phyloP scores from a whole-genome alignment of 1,140 invertebrate species.

The Diabrotica virgifera region DNA sequence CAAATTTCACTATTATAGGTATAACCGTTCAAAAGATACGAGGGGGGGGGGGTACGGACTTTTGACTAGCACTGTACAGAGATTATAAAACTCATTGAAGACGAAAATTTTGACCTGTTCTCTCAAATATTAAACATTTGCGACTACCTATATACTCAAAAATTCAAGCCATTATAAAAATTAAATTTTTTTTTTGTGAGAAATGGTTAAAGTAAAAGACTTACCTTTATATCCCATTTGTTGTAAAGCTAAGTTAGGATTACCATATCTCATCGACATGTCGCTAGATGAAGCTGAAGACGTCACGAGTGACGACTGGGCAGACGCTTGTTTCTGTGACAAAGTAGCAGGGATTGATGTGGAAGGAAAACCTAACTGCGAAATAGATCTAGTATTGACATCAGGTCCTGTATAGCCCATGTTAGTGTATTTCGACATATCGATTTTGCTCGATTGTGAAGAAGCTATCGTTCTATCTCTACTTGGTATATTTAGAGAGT shows the following conservation, averaged over 20 bases:
- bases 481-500: constrained; percentile 28
- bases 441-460: constrained; percentile 34
- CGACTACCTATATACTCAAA: too few species aligned
- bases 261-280: constrained; percentile 23
- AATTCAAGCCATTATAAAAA: too few species aligned
- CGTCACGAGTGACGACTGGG: not conserved
- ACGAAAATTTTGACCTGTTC: too few species aligned
- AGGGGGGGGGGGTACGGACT: too few species aligned
- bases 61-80: too few species aligned
- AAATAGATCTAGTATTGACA: constrained; percentile 33
- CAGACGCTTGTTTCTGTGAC: constrained; percentile 23
- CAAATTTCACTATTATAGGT: too few species aligned
- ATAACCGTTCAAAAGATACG: too few species aligned
- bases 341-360: constrained; percentile 26
- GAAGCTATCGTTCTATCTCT: constrained; percentile 7
- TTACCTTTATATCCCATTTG: constrained; percentile 29
- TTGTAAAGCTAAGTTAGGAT: constrained; percentile 16
- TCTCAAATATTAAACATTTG: too few species aligned
- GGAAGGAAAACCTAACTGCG: constrained; percentile 33
- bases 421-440: constrained; percentile 44
- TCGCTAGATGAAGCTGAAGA: constrained; percentile 11
- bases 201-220: not conserved
- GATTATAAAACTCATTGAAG: too few species aligned
- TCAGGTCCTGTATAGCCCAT: constrained; percentile 42
- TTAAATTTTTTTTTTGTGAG: too few species aligned